Base-by-base conservation (phyloP, 1,140 invertebrate genomes). In the Vanessa atalanta region DNA sequence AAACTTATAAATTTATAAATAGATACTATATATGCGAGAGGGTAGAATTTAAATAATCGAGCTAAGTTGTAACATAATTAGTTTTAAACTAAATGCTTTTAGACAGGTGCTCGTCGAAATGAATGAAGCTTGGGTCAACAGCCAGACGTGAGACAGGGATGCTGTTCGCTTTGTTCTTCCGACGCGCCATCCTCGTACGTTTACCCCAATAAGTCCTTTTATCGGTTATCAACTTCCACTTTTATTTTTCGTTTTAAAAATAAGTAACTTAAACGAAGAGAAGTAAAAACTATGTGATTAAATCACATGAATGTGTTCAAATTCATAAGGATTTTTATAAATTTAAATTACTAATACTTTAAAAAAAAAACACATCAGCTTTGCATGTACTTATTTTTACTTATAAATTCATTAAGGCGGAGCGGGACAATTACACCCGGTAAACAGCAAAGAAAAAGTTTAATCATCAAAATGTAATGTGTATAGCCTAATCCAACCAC, bases 71-170 rank as follows among this genome's bases (percentile, higher is more conserved):
- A 57, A 1, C 23, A 66, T 9, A 15, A 69, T 69, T 69, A 65
- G 26, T 65, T 65, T 6, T 50, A 37, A 13, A 47, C 47, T 60
- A 61, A 63, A 64, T 65, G 57, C 23, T 16, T 70, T 73, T 71
- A 76, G 70, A 76, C 76, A 78, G 76, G 76, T 75, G 69, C 65
- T 67, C 53, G 13, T 64, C 53, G 50, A 75, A 69, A 8, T 72
- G 69, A 60, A 68, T 23, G 15, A 20, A 70, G 16, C 64, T 47
- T 47, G 80, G 88, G 84, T 90, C 88, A 90, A 90, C 77, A 85
- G 78, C 87, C 87, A 87, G 88, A 87, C 86, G 70, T 81, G 79
- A 86, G 88, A 87, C 87, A 65, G 81, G 79, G 80, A 79, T 80
- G 80, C 76, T 78, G 66, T 20, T 47, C 72, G 61, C 88, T 90